Base-by-base conservation (phyloP, 2,888 invertebrate species). In the Odontocolon sp. region DNA sequence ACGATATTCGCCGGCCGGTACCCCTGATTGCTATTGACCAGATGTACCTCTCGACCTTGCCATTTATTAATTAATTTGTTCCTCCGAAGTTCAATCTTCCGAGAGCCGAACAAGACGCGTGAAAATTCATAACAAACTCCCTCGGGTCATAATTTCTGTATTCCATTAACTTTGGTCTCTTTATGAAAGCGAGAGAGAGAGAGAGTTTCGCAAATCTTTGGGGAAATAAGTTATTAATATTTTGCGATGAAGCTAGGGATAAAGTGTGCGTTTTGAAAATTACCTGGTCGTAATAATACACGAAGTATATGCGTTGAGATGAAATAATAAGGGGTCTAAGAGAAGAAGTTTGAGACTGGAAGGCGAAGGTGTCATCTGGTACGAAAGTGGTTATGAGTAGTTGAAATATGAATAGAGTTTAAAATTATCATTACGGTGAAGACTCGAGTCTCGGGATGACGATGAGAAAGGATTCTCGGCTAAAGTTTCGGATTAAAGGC, bases 341-440 rank as follows among this genome's bases (percentile, higher is more conserved):
- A 80, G 71, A 80, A 70, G 71, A 54, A 72, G 79, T 69, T 64
- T 61, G 36, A 40, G 36, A 38, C 28, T 70, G 64, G 11, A 47
- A 76, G 54, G 31, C 66, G 31, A 59, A 61, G 59, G 66, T 70
- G 66, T 59, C 61, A 61, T 76, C 71, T 70, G 76, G 76, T 45
- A 56, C 77, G 78, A 79, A 76, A 83, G 80, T 81, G 83, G 85
- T 87, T 88, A 88, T 83, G 87, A 87, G 81, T 89, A 89, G 89
- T 89, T 89, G 87, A 88, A 86, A 83, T 82, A 87, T 88, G 85
- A 86, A 90, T 88, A 89, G 88, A 89, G 89, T 90, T 87, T 89
- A 90, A 89, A 85, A 84, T 84, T 80, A 82, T 80, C 78, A 81
- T 77, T 80, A 78, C 80, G 77, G 80, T 59, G 75, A 64, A 78